Base-by-base conservation (phyloP, 2,888 invertebrate genomes). In the Andrena dorsata region DNA sequence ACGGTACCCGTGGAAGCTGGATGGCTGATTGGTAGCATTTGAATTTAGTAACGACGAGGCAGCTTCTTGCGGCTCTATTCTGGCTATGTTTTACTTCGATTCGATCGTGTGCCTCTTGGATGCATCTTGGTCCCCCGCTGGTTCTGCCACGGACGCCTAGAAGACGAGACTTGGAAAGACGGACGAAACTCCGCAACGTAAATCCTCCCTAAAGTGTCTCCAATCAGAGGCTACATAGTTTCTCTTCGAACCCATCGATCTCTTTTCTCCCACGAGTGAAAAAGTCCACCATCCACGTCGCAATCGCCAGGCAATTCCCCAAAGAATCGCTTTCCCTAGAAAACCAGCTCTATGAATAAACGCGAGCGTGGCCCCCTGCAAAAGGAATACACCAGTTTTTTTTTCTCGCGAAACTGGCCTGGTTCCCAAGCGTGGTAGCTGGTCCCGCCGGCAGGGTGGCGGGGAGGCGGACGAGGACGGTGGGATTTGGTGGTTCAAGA, bases 401-500 rank as follows among this genome's bases (percentile, higher is more conserved):
- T 80, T 80, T 80, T 80, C 80, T 20, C 80, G 23, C 49, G 26
- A 53, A 63, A 26, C 72, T 80, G 80, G 80, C 80, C 80, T 80
- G 80, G 80, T 80, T 80, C 80, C 80, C 80, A 80, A 80, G 80
- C 80, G 66, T n/a, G 51, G 77, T 20, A 49, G 70, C 41, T 56
- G 26, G 56, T 56, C 23, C 26, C 56, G 56, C 23, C 56, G 56
- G 10, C 49, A 35, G 23, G 32, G 3, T 51, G 47, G 32, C 32
- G 74, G 32, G 28, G 30, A 10, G n/a, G 51, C 23, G 32, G 35
- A 2, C n/a, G 28, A 20, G 16, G 35, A 8, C 8, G 47, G 23
- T 28, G n/a, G 58, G 77, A 75, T 74, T 85, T 87, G 63, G 80
- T 83, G 82, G 86, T 86, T 85, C 90, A 86, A 92, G 91, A 92